These are phyloP conservation scores for Lordiphosa collinella DNA, from an alignment of 1,140 invertebrate species.

Conservation along the genomic window DNA sequence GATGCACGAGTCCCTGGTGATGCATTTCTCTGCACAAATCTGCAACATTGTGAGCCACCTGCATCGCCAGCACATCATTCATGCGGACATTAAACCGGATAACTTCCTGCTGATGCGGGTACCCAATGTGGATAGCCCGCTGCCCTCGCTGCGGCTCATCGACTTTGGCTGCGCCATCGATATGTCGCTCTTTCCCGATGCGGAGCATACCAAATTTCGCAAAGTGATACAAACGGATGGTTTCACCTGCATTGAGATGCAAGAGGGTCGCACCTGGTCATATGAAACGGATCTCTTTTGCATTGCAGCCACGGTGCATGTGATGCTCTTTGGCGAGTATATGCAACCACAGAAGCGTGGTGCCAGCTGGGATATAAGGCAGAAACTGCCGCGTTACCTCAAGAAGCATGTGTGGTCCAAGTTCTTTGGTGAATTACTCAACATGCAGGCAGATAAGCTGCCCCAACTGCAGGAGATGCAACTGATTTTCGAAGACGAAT, in stretches of 20 bases:
- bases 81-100: constrained; percentile 98
- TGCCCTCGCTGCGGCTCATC: constrained; percentile 88
- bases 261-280: constrained; percentile 92
- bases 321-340: constrained; percentile 92
- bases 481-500: constrained; percentile 83
- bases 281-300: constrained; percentile 96
- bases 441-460: constrained; percentile 84
- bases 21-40: constrained; percentile 93
- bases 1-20: constrained; percentile 86
- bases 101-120: constrained; percentile 91
- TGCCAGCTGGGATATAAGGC: constrained; percentile 81
- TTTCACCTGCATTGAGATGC: constrained; percentile 93
- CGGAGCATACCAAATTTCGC: constrained; percentile 88
- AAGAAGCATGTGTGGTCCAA: constrained; percentile 85
- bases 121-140: constrained; percentile 54
- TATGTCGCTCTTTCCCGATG: constrained; percentile 91
- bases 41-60: constrained; percentile 92
- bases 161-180: constrained; percentile 95
- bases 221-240: constrained; percentile 84
- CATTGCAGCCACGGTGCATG: constrained; percentile 92
- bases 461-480: constrained; percentile 84
- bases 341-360: constrained; percentile 84
- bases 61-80: constrained; percentile 94
- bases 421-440: constrained; percentile 85
- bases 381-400: constrained; percentile 81